These are phyloP conservation scores for Disparrhopalites patrizii DNA, from an alignment of 2,888 invertebrate species.

Conservation along the genomic window DNA sequence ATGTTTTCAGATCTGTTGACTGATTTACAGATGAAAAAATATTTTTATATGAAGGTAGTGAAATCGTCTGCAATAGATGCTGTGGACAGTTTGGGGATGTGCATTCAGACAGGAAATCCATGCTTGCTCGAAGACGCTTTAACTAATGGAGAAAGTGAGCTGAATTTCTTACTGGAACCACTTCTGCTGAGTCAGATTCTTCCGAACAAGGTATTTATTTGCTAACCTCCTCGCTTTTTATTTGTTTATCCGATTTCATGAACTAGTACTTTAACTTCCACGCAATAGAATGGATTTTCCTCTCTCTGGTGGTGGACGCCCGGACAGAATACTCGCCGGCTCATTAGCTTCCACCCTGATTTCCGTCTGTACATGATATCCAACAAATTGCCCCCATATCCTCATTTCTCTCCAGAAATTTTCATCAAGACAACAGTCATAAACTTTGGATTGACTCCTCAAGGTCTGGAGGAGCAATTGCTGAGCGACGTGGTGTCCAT, in stretches of 20 bases:
- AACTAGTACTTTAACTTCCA: neutral
- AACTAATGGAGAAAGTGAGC: slow-evolving; percentile 76
- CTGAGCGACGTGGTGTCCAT: slow-evolving; percentile 85
- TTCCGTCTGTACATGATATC: slow-evolving; percentile 88
- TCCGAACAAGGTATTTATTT: slow-evolving; percentile 21
- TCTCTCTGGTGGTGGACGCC: slow-evolving; percentile 64
- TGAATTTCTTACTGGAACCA: slow-evolving; percentile 82
- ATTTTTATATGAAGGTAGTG: slow-evolving; percentile 54
- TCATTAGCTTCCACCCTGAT: slow-evolving; percentile 71
- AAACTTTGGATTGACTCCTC: slow-evolving; percentile 86
- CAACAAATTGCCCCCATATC: slow-evolving; percentile 85
- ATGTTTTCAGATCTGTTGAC: too few relatives aligned
- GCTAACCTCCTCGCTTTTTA: neutral
- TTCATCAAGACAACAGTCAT: slow-evolving; percentile 88
- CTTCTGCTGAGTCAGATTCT: slow-evolving; percentile 77
- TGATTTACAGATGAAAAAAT: neutral
- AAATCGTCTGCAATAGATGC: slow-evolving; percentile 74
- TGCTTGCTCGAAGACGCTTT: slow-evolving; percentile 83
- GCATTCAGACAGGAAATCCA: slow-evolving; percentile 77
- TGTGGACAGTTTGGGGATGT: slow-evolving; percentile 72
- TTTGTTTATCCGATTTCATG: neutral
- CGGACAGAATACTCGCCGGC: slow-evolving; percentile 79
- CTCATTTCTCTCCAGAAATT: slow-evolving; percentile 88
- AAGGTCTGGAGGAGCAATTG: slow-evolving; percentile 86
- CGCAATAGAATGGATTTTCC: neutral